Evolutionary conservation across 2,888 invertebrate species (phyloP).

Genomic region (Rhabditoides inermis): DNA sequence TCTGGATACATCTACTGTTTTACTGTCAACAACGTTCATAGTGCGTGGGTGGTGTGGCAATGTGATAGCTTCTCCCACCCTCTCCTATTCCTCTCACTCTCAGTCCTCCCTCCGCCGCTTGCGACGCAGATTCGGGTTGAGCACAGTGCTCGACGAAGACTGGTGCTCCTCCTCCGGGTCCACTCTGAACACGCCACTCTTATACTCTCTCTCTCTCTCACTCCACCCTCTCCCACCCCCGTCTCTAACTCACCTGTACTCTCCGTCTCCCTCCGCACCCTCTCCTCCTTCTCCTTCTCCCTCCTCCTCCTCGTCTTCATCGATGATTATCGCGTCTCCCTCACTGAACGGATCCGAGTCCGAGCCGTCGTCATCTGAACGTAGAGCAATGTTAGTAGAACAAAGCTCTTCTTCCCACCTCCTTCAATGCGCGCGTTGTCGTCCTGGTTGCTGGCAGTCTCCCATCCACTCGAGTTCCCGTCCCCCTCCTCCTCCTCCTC

Average conservation of each 20-base stretch:
- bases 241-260: slow-evolving; percentile 2
- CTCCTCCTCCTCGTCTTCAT: slow-evolving; percentile 13
- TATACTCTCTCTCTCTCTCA: slow-evolving; percentile 3
- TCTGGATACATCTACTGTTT: too few species aligned
- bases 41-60: too few species aligned
- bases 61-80: too few species aligned
- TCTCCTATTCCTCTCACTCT: background rate
- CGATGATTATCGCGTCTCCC: background rate
- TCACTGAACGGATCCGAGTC: slow-evolving; percentile 3
- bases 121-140: slow-evolving; percentile 9
- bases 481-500: slow-evolving; percentile 8
- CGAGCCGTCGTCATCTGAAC: slow-evolving; percentile 1
- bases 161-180: too few species aligned
- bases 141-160: slow-evolving; percentile 4
- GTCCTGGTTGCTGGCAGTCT: background rate
- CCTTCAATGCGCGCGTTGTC: slow-evolving; percentile 1
- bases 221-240: slow-evolving; percentile 3
- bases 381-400: background rate
- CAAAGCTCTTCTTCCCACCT: background rate
- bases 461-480: background rate
- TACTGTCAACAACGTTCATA: too few species aligned
- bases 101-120: background rate
- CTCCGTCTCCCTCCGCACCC: slow-evolving; percentile 13
- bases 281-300: slow-evolving; percentile 7
- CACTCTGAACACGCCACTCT: background rate